Base-by-base conservation (phyloP, 2,113 vertebrate species). In the Anoplopoma fimbria region DNA sequence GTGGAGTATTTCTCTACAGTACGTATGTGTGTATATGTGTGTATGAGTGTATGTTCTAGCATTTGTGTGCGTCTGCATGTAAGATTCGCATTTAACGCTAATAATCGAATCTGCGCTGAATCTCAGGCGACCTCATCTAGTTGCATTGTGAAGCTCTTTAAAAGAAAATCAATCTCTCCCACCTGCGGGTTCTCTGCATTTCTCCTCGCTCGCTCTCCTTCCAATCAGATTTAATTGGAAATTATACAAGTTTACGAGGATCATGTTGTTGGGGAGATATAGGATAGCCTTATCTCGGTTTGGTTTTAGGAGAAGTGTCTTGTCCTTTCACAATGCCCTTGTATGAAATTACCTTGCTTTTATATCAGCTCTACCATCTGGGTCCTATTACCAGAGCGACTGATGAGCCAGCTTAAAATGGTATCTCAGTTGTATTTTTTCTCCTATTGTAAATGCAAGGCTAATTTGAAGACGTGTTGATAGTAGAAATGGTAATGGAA, bases 341-440 rank as follows among this genome's bases (percentile, higher is more conserved):
- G 81, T 84, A 87, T 89, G 74, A 91, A 90, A 92, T 91, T 68
- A 92, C 87, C 86, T 88, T 79, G 45, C 34, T 89, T 91, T 91
- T 91, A 86, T 90, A 89, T 92, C 88, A 86, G 75, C 80, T 75
- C 75, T 69, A 49, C 86, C 92, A 91, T 92, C 88, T 92, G 92
- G 87, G 87, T 88, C 86, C 82, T 69, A 83, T 92, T 91, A 84
- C 88, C 79, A 81, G 75, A 64, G 84, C 77, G 63, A 69, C 87
- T 87, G 88, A 86, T 84, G 81, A 86, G 75, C 61, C 17, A 69
- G 53, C 38, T 73, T 61, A 75, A 89, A 90, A 87, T 68, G 69
- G 71, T 82, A 89, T 90, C 57, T 80, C 79, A 77, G 13, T 33
- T 47, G n/a, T 70, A 65, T 81, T 77, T 84, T n/a, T 87, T 51